Base-by-base conservation (phyloP, 2,113 vertebrate genomes). In the Gallinago jamesoni region DNA sequence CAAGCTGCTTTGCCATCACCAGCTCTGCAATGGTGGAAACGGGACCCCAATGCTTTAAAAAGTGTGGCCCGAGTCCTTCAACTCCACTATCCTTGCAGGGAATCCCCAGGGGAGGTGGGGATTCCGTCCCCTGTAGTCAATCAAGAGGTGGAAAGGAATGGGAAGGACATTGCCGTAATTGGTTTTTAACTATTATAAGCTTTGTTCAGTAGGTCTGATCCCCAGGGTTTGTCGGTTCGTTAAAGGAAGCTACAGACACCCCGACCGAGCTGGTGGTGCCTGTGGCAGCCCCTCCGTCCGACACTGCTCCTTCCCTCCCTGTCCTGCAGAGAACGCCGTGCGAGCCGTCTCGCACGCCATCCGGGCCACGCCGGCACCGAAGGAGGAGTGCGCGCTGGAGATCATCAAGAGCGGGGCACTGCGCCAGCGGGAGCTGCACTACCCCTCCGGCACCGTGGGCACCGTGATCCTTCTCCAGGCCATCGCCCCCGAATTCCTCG, bases 341-440 rank as follows among this genome's bases (percentile, higher is more conserved):
- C 84, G 21, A 15, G 50, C 41, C 0, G 14, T 91, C 14, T 92
- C 97, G 0, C 95, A 91, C 1, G 6, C 72, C 12, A 4, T 97
- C 7, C 3, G 2, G 1, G 0, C 0, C 24, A 3, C 39, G 0
- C 88, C 96, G 0, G 81, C 98, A 2, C 98, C 98, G 0, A 98
- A 98, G 94, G 97, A 98, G 67, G 98, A 98, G 23, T 98, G 98
- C 1, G 98, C 98, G 0, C 91, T 98, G 85, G 97, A 98, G 90
- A 98, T 98, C 84, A 96, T 98, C 96, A 98, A 96, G 53, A 97
- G 97, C 0, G 97, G 92, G 39, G 93, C 25, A 0, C 96, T 98
- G 53, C 97, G 97, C n/a, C 90, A 39, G 63, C 83, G 97, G 3
- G 98, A 98, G 91, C 14, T 98, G 9, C 86, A 88, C 56, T 98